phyloP scores from a whole-genome alignment of 2,888 invertebrate genomes.

The Linnaemya tessellans region DNA sequence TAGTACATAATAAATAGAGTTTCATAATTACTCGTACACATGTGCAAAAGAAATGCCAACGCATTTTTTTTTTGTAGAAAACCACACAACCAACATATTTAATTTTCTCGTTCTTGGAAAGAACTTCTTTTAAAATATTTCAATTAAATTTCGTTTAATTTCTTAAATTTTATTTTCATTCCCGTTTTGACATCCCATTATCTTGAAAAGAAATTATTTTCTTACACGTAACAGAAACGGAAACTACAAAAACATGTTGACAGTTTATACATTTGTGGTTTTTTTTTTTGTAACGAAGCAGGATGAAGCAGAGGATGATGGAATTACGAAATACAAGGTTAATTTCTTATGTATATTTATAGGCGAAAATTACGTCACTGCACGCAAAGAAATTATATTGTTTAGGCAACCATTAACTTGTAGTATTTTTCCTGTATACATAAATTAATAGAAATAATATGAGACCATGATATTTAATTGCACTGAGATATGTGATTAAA shows the following conservation, averaged over 20 bases:
- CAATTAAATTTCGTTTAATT: constrained; percentile 50
- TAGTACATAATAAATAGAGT: neutral
- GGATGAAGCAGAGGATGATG: neutral
- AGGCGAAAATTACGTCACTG: neutral
- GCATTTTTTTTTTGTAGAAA: no score
- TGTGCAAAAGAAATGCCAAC: no score
- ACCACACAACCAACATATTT: no score
- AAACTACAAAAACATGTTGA: constrained; percentile 59
- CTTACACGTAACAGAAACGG: constrained; percentile 32
- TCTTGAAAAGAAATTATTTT: constrained; percentile 25
- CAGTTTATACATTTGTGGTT: constrained; percentile 62
- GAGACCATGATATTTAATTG: no score
- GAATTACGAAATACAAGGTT: constrained; percentile 21
- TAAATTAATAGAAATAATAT: no score
- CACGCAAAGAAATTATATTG: no score
- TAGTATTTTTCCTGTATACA: no score
- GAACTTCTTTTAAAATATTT: constrained; percentile 21
- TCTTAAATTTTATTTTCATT: constrained; percentile 15
- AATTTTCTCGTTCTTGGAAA: neutral
- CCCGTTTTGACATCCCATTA: neutral
- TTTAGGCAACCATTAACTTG: no score
- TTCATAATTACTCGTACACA: no score
- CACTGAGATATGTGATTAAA: no score
- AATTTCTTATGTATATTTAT: constrained; percentile 51
- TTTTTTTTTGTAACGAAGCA: neutral